A percentile compares a stretch with the other conserved stretches of the same genome.
Conservation (phyloP, 2,888 invertebrate genomes). For the Cheiracanthium punctorium region DNA sequence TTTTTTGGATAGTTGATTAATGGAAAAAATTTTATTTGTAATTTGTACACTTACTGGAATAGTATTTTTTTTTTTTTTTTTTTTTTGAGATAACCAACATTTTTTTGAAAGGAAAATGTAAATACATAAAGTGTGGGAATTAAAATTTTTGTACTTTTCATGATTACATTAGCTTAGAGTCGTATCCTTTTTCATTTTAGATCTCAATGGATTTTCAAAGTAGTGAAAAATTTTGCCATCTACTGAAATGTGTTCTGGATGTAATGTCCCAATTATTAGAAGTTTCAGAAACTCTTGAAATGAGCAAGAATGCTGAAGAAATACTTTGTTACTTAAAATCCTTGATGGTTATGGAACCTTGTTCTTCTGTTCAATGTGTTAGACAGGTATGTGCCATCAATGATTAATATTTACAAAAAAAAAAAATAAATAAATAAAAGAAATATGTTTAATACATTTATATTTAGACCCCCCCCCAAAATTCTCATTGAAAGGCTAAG, state of each 20-base stretch:
- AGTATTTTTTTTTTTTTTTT: too few species aligned
- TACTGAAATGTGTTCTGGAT: conserved; percentile 82
- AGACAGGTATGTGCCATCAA: conserved; percentile 80
- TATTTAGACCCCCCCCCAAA: too few species aligned
- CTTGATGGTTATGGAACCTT: conserved; percentile 83
- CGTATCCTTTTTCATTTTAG: conserved; percentile 77
- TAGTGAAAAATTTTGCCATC: conserved; percentile 84
- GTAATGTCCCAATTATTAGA: conserved; percentile 84
- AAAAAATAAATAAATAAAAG: neutral
- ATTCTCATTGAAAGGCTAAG: too few species aligned
- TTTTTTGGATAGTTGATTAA: too few species aligned
- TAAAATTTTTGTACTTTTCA: too few species aligned
- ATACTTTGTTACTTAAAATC: conserved; percentile 85
- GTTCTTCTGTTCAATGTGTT: conserved; percentile 84
- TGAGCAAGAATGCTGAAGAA: conserved; percentile 86
- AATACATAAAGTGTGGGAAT: too few species aligned
- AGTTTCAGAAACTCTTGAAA: conserved; percentile 83
- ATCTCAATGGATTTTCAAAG: conserved; percentile 85
- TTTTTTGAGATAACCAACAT: too few species aligned
- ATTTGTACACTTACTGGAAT: too few species aligned
- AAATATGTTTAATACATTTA: neutral
- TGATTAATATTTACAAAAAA: neutral
- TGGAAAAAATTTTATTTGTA: too few species aligned
- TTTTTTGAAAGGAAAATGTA: too few species aligned
- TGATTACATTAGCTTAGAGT: too few species aligned